A percentile compares a stretch with the other conserved stretches of the same genome.
Conservation (phyloP, 2,797 vertebrate species). For the Etheostoma perlongum region DNA sequence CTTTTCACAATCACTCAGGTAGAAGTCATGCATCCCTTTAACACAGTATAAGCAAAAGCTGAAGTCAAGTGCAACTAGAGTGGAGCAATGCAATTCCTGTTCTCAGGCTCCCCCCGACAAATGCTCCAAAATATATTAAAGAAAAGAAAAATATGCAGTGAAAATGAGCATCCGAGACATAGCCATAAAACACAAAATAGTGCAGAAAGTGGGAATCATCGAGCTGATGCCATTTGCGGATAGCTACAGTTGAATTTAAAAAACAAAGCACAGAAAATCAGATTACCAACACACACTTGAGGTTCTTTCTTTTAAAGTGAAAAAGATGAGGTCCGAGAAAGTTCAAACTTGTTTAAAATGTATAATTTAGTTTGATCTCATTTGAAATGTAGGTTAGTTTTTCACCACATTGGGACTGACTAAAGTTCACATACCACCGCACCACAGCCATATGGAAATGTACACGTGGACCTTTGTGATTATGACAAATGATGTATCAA, state of each 20-base stretch:
- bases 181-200: neutral
- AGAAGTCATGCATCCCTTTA: neutral
- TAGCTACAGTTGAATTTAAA: neutral
- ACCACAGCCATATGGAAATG: slow-evolving; percentile 39
- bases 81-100: neutral
- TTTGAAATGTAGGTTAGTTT: slow-evolving; percentile 30
- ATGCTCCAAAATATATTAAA: neutral
- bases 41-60: neutral
- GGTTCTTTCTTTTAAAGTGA: slow-evolving; percentile 37
- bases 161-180: neutral
- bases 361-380: slow-evolving; percentile 25
- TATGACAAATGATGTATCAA: slow-evolving; percentile 74
- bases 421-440: slow-evolving; percentile 23
- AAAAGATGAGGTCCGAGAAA: slow-evolving; percentile 25
- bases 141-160: neutral
- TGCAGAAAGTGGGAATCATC: neutral
- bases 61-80: neutral
- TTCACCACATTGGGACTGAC: slow-evolving; percentile 2
- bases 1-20: neutral
- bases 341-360: slow-evolving; percentile 25
- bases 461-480: slow-evolving; percentile 65
- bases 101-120: neutral
- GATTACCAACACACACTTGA: slow-evolving; percentile 14
- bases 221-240: neutral
- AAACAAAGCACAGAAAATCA: slow-evolving; percentile 4